A percentile compares a stretch with the other conserved stretches of the same genome.
Conservation (phyloP, 2,888 invertebrate species). For the Salpingus planirostris region DNA sequence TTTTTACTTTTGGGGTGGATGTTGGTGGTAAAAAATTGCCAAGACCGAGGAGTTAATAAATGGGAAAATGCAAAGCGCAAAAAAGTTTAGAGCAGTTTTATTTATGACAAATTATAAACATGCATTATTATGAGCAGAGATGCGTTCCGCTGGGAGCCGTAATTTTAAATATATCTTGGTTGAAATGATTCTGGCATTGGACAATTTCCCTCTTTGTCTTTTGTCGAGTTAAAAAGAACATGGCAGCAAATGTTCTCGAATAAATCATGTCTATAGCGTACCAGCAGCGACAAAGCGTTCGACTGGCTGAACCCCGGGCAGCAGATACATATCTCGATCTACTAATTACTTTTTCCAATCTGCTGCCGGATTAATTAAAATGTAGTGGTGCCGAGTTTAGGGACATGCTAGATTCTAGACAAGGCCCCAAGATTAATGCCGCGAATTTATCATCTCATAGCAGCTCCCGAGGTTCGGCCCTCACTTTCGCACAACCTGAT, state of each 20-base stretch:
- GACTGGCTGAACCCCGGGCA: slow-evolving; percentile 12
- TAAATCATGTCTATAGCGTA: slow-evolving; percentile 26
- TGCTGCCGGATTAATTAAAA: slow-evolving; percentile 33
- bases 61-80: slow-evolving; percentile 11
- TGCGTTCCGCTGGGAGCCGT: slow-evolving; percentile 15
- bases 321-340: slow-evolving; percentile 29
- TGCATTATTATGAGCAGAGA: slow-evolving; percentile 17
- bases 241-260: slow-evolving; percentile 26
- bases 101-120: slow-evolving; percentile 23
- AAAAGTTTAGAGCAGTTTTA: slow-evolving; percentile 14
- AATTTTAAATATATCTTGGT: slow-evolving; percentile 19
- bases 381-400: slow-evolving; percentile 26
- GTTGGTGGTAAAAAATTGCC: slow-evolving; percentile 3
- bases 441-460: slow-evolving; percentile 16
- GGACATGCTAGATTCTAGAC: slow-evolving; percentile 24
- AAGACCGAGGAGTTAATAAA: slow-evolving; percentile 11
- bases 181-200: slow-evolving; percentile 21
- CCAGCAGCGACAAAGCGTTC: slow-evolving; percentile 13
- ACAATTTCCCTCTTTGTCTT: slow-evolving; percentile 27
- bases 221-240: slow-evolving; percentile 25
- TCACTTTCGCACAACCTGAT: slow-evolving; percentile 10
- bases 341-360: slow-evolving; percentile 35
- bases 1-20: slow-evolving; percentile 3
- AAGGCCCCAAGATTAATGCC: slow-evolving; percentile 24
- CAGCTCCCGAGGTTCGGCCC: too few species aligned